A percentile compares a stretch with the other conserved stretches of the same genome.
These are phyloP conservation scores for Caenorhabditis uteleia DNA, from an alignment of 2,888 invertebrate species.

Conservation along the genomic window DNA sequence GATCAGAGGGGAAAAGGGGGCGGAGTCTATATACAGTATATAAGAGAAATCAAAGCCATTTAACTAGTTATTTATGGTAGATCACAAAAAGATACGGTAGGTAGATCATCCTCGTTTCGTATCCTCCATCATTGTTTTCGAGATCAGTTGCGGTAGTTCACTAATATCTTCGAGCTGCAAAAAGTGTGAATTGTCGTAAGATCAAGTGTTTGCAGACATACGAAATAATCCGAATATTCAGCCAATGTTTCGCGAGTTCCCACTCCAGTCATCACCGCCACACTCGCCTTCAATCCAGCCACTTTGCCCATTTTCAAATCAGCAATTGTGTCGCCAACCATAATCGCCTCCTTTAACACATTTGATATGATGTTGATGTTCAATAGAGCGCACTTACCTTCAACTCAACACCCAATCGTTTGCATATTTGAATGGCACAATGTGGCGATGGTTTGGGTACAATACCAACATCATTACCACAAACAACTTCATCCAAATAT, in stretches of 20 bases:
- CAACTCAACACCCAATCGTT: conserved; percentile 57
- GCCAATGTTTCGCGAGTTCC: conserved; percentile 62
- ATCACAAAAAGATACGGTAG: too few species aligned
- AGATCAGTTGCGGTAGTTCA: conserved; percentile 53
- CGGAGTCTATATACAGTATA: too few species aligned
- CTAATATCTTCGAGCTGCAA: conserved; percentile 64
- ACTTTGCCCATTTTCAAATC: conserved; percentile 72
- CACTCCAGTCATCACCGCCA: conserved; percentile 72
- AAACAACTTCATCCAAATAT: conserved; percentile 71
- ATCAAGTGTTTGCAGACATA: conserved; percentile 33
- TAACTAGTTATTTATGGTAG: too few species aligned
- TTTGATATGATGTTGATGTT: not conserved
- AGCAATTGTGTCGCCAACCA: conserved; percentile 73
- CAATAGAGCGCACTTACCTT: conserved; percentile 54
- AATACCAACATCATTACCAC: conserved; percentile 71
- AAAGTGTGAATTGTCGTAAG: too few species aligned
- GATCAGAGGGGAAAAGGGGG: too few species aligned
- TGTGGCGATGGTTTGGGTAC: conserved; percentile 72
- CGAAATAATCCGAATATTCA: conserved; percentile 66
- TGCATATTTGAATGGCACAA: conserved; percentile 70
- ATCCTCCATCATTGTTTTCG: conserved; percentile 52
- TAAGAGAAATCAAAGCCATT: too few species aligned
- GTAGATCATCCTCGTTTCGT: conserved; percentile 50
- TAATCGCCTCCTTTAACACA: conserved; percentile 68
- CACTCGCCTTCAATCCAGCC: conserved; percentile 70